phyloP scores from a whole-genome alignment of 1,140 invertebrate genomes.

The Drosophila kepulauana region DNA sequence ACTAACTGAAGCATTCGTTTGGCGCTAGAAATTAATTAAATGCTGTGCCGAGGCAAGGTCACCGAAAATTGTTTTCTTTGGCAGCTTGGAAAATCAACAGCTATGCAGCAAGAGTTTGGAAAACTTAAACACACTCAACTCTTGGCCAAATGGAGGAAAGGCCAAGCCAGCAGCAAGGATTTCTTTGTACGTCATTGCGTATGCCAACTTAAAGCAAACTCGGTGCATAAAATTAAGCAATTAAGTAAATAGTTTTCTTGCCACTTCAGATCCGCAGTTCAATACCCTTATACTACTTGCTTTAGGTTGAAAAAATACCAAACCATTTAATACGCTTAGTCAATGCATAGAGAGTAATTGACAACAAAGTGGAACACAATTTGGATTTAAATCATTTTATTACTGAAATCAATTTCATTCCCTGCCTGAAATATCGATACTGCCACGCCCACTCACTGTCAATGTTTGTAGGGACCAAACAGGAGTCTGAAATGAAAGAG shows the following conservation, averaged over 20 bases:
- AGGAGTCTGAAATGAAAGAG: constrained; percentile 37
- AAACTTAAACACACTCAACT: constrained; percentile 8
- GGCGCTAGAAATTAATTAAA: constrained; percentile 74
- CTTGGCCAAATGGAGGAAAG: constrained; percentile 12
- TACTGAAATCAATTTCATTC: constrained; percentile 54
- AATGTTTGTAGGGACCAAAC: constrained; percentile 46
- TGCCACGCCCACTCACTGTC: constrained; percentile 68
- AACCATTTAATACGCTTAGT: not conserved
- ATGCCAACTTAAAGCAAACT: constrained; percentile 50
- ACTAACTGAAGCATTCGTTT: constrained; percentile 49
- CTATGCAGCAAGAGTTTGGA: constrained; percentile 12
- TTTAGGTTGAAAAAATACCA: not conserved
- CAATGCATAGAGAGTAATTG: not conserved
- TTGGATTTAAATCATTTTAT: constrained; percentile 29
- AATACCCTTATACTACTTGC: not conserved
- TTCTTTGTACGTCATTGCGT: constrained; percentile 24
- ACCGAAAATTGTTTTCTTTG: constrained; percentile 45
- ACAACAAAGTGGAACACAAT: not conserved
- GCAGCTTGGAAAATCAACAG: constrained; percentile 34
- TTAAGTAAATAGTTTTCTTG: constrained; percentile 61
- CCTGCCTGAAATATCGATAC: constrained; percentile 36
- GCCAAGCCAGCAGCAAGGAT: constrained; percentile 16
- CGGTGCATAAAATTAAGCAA: constrained; percentile 60
- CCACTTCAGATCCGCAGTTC: constrained; percentile 1
- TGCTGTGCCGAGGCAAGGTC: constrained; percentile 54